These are phyloP conservation scores for Dryobota labecula DNA, from an alignment of 2,888 invertebrate species.

Conservation along the genomic window DNA sequence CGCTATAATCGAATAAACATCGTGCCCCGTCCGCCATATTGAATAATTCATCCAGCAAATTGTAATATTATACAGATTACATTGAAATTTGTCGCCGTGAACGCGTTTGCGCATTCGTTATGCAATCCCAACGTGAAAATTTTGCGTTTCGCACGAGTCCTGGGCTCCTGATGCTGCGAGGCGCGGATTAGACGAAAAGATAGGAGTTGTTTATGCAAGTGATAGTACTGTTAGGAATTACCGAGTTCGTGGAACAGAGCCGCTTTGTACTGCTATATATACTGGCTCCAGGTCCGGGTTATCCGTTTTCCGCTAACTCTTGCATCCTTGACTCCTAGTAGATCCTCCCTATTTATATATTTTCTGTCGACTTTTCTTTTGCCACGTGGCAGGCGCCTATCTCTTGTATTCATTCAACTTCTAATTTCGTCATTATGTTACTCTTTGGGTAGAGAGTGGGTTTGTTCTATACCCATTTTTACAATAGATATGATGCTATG, in stretches of 20 bases:
- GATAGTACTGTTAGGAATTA: constrained; percentile 33
- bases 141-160: constrained; percentile 55
- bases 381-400: background rate
- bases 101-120: constrained; percentile 71
- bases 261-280: constrained; percentile 3
- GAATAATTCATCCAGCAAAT: constrained; percentile 88
- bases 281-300: constrained; percentile 12
- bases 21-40: constrained; percentile 76
- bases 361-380: background rate
- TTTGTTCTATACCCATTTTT: background rate
- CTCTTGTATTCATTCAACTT: background rate
- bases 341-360: background rate
- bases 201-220: constrained; percentile 39
- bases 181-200: constrained; percentile 46
- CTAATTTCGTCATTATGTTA: background rate
- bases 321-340: constrained; percentile 20
- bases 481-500: background rate
- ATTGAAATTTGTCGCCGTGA: constrained; percentile 82
- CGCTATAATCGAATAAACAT: constrained; percentile 82
- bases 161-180: constrained; percentile 25
- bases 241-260: constrained; percentile 9
- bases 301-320: constrained; percentile 21
- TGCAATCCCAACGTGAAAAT: constrained; percentile 63
- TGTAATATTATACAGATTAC: constrained; percentile 87
- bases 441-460: background rate